Evolutionary conservation across 2,888 invertebrate genomes (phyloP).

Genomic region (Athrips mouffetella): DNA sequence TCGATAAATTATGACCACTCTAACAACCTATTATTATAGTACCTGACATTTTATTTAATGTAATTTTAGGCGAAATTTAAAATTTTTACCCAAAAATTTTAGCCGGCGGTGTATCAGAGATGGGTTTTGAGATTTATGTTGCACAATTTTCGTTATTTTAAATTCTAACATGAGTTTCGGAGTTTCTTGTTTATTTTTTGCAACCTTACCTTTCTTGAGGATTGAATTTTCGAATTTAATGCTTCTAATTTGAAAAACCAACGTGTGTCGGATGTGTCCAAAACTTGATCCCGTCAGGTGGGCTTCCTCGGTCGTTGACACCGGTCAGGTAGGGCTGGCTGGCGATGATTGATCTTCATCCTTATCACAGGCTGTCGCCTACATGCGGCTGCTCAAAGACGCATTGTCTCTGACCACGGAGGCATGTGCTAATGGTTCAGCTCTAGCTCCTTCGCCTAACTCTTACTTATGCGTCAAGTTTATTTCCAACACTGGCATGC

Average conservation of each 20-base stretch:
- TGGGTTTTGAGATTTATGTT: slow-evolving; percentile 66
- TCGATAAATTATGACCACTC: slow-evolving; percentile 66
- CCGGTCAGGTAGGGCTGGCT: slow-evolving; percentile 69
- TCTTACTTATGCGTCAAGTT: background rate
- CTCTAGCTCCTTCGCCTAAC: background rate
- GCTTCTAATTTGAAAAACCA: slow-evolving; percentile 46
- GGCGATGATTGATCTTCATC: slow-evolving; percentile 72
- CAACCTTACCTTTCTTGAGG: slow-evolving; percentile 17
- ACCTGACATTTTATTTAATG: slow-evolving; percentile 70
- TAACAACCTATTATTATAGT: slow-evolving; percentile 71
- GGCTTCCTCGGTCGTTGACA: slow-evolving; percentile 60
- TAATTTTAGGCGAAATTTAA: slow-evolving; percentile 66
- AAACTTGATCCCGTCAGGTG: slow-evolving; percentile 66
- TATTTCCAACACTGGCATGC: slow-evolving; percentile 10
- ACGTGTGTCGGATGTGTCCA: slow-evolving; percentile 48
- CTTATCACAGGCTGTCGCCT: slow-evolving; percentile 73
- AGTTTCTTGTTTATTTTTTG: slow-evolving; percentile 27
- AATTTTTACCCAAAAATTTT: slow-evolving; percentile 54
- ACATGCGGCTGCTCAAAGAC: slow-evolving; percentile 72
- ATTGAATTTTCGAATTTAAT: slow-evolving; percentile 30
- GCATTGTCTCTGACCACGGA: slow-evolving; percentile 62
- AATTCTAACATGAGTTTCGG: slow-evolving; percentile 42
- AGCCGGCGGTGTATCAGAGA: slow-evolving; percentile 61
- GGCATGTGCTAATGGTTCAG: slow-evolving; percentile 52
- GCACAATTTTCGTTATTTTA: slow-evolving; percentile 44